Base-by-base conservation (phyloP, 2,888 invertebrate genomes). In the Candidula unifasciata region DNA sequence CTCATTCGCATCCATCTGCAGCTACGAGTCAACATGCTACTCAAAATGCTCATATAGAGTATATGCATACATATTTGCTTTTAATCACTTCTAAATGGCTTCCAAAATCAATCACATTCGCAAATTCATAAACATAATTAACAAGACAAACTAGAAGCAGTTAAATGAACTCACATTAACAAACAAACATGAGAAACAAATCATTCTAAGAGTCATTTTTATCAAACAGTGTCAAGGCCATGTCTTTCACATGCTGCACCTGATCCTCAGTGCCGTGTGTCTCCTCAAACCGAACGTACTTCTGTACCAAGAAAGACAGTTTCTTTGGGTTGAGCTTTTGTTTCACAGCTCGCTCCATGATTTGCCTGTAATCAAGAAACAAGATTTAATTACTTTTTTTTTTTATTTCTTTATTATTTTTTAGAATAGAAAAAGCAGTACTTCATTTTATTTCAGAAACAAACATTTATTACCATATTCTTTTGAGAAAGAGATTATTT, bases 241-340 rank as follows among this genome's bases (percentile, higher is more conserved):
- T 68, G 8, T 85, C 85, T 68, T 78, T 85, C 27, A 85, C 85
- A 52, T 37, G 64, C 52, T 81, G 44, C 18, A 81, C 81, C 52
- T 85, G 80, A 5, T 81, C 85, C 24, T 85, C 85, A 5, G 85
- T 57, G 60, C 85, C 85, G 71, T 85, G 78, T 30, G 69, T 85
- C 54, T 81, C 85, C 78, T 85, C 85, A 85, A 85, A 85, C 13
- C 68, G 76, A n/a, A 81, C 78, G 52, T 80, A 81, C 52, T 85
- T 85, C 33, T 85, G 80, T n/a, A 85, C 21, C 37, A 85, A 37
- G 81, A 85, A 85, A 13, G 81, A 81, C 21, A 85, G 44, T 69
- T 81, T 85, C 69, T 85, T 85, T 30, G 81, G 10, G 33, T 57
- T 81, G 16, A 85, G 18, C 44, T 85, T 85, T 60, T 85, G 85